Conservation (phyloP, 1,140 invertebrate genomes). For the Drosophila bocki region DNA sequence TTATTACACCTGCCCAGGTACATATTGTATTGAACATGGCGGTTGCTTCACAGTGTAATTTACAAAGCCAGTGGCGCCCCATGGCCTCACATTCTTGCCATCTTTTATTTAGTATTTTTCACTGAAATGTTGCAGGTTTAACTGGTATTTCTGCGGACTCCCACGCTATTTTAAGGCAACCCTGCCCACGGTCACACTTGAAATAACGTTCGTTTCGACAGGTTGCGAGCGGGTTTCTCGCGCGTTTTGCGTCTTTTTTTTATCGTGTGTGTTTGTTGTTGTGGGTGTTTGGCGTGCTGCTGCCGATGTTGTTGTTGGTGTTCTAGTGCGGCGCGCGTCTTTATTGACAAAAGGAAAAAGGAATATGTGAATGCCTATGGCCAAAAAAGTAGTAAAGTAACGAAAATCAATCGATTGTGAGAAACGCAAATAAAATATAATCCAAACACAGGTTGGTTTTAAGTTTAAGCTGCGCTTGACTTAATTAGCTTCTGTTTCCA, state of each 20-base stretch:
- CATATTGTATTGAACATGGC: no score
- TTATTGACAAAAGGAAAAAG: slow-evolving; percentile 5
- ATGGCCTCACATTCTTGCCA: not conserved
- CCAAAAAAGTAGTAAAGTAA: not conserved
- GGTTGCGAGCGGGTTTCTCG: slow-evolving; percentile 23
- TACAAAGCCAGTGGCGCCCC: not conserved
- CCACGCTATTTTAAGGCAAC: not conserved
- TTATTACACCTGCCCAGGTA: no score
- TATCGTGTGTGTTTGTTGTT: slow-evolving; percentile 23
- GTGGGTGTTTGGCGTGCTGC: slow-evolving; percentile 33
- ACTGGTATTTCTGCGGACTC: not conserved
- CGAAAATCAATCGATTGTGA: not conserved
- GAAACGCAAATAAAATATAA: not conserved
- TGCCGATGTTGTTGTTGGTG: slow-evolving; percentile 17
- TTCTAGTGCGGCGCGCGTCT: slow-evolving; percentile 24
- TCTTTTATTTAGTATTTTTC: not conserved
- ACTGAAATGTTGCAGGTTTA: no score
- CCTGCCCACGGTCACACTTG: not conserved
- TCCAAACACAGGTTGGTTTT: slow-evolving; percentile 15
- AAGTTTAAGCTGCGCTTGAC: slow-evolving; percentile 5
- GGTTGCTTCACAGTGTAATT: not conserved
- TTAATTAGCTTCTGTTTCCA: slow-evolving; percentile 28
- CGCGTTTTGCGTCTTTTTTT: slow-evolving; percentile 23
- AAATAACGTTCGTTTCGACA: slow-evolving; percentile 30
- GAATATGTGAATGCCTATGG: not conserved